Evolutionary conservation across 1,140 invertebrate genomes (phyloP), one percentile per base, ranked within the genome.

Genomic region (Drosophila nigromelanica): DNA sequence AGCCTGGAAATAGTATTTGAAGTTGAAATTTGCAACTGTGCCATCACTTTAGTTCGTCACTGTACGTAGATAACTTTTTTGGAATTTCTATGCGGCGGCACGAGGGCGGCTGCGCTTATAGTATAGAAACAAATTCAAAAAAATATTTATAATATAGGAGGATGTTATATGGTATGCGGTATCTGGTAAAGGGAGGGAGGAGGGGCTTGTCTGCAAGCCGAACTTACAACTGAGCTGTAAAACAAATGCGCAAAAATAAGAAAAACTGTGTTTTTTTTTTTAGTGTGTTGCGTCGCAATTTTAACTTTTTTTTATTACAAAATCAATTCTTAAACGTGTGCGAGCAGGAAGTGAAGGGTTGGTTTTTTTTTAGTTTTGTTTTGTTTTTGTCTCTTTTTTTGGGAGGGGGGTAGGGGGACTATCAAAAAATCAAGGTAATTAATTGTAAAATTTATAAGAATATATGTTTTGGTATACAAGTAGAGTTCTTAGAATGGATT

Each of bases 61-160:
- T n/a, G n/a, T 73, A 68, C 33, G 56, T 50, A 70, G 59, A 70
- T 74, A 62, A 39, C 70, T 70, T 74, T 60, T 47, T 52, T 70
- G 67, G 72, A 75, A 75, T 75, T 70, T 70, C 72, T 58, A 72
- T 48, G 51, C 33, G 47, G 50, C 67, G 51, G 50, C 33, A 7
- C 58, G 12, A 30, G 21, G 42, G 42, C 42, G n/a, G 56, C 56
- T 47, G 51, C 52, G 45, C 58, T 62, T 70, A 69, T 55, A 56
- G 43, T 66, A 69, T 63, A 43, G 12, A 30, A 45, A 45, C 33
- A 40, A 42, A 47, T 58, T 35, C 24, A 58, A 43, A 58, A 43
- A 58, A 58, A 56, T 10, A 24, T 35, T 63, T 55, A 63, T 63
- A 55, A 50, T 64, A 59, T 67, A 37, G 51, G 24, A 67, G 43